A percentile compares a stretch with the other conserved stretches of the same genome.
These are phyloP conservation scores for Phenganax subtilis DNA, from an alignment of 92 coral and sea anemone species.

Conservation along the genomic window DNA sequence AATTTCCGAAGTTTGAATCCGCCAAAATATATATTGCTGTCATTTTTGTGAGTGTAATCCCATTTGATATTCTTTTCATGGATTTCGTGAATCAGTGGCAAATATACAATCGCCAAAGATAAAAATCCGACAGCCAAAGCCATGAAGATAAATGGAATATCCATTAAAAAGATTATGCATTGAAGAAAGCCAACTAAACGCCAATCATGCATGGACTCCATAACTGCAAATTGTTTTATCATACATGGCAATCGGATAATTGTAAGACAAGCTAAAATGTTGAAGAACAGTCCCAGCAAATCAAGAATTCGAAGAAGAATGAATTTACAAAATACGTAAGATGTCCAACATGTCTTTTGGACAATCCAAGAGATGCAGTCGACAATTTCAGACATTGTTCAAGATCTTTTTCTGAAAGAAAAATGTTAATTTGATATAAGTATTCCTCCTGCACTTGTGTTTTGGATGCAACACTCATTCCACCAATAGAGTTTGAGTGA, in stretches of 20 bases:
- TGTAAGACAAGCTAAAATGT: slow-evolving; percentile 79
- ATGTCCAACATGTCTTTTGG: slow-evolving; percentile 85
- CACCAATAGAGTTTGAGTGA: background rate
- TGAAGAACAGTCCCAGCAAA: slow-evolving; percentile 75
- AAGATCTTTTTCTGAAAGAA: background rate
- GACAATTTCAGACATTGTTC: slow-evolving; percentile 90
- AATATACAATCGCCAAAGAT: slow-evolving; percentile 64
- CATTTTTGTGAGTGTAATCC: slow-evolving; percentile 50
- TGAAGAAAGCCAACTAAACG: slow-evolving; percentile 70
- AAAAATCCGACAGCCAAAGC: slow-evolving; percentile 50
- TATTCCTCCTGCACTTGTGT: background rate
- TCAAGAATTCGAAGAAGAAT: slow-evolving; percentile 67
- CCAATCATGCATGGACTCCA: slow-evolving; percentile 69
- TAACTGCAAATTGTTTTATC: slow-evolving; percentile 59
- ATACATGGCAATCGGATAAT: slow-evolving; percentile 77
- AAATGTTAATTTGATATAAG: background rate
- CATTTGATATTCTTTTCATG: slow-evolving; percentile 44
- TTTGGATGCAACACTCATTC: background rate
- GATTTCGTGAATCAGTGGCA: slow-evolving; percentile 58
- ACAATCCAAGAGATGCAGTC: slow-evolving; percentile 89
- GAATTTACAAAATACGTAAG: slow-evolving; percentile 73
- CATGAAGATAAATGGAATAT: slow-evolving; percentile 84
- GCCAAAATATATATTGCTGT: slow-evolving; percentile 38
- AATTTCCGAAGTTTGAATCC: slow-evolving; percentile 67
- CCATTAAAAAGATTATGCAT: slow-evolving; percentile 64